These are phyloP conservation scores for Phragmatobia fuliginosa DNA, from an alignment of 2,888 invertebrate species.

Conservation along the genomic window DNA sequence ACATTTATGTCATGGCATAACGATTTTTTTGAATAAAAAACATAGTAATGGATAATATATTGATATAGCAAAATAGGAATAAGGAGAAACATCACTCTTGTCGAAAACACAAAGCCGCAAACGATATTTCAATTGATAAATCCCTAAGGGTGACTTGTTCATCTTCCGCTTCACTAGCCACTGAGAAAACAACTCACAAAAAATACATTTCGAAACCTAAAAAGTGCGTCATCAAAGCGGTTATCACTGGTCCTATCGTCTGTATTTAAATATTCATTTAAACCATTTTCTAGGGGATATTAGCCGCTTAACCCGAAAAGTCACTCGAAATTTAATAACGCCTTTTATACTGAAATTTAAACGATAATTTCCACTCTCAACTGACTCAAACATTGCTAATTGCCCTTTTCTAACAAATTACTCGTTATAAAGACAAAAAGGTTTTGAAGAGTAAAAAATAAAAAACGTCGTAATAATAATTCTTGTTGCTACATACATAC, in stretches of 20 bases:
- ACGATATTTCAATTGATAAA: conserved; percentile 58
- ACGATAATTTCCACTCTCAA: conserved; percentile 66
- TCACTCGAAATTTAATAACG: conserved; percentile 69
- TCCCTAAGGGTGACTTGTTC: conserved; percentile 59
- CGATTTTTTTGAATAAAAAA: conserved; percentile 8
- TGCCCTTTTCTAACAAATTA: conserved; percentile 63
- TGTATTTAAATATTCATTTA: conserved; percentile 67
- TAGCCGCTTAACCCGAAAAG: conserved; percentile 64
- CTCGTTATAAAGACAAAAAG: conserved; percentile 44
- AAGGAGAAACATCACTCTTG: conserved; percentile 22
- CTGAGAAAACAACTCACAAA: conserved; percentile 52
- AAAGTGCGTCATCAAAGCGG: conserved; percentile 49
- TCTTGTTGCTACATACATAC: neutral
- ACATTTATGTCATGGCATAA: neutral
- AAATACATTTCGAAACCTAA: conserved; percentile 43
- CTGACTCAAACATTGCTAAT: conserved; percentile 66
- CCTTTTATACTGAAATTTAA: conserved; percentile 66
- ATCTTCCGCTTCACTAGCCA: conserved; percentile 58
- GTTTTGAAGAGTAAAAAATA: conserved; percentile 33
- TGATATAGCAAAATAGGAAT: neutral
- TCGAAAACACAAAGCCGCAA: conserved; percentile 25
- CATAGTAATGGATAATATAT: conserved; percentile 14
- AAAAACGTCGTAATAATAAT: conserved; percentile 3
- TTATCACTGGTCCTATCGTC: conserved; percentile 48
- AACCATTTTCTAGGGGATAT: conserved; percentile 60